Evolutionary conservation across 2,888 invertebrate species (phyloP).

Genomic region (Microplitis manilae): DNA sequence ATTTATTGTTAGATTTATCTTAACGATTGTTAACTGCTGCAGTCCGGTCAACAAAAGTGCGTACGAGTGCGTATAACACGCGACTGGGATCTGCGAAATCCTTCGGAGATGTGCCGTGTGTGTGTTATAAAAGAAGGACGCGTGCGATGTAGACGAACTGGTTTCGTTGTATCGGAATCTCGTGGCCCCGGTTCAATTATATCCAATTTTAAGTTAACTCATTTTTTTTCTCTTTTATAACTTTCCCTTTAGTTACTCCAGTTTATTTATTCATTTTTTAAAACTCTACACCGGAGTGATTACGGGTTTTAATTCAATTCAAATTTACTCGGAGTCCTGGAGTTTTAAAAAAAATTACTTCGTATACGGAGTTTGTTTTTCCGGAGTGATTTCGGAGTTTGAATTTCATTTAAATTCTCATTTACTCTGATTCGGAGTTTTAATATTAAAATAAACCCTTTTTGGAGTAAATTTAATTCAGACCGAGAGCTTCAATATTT

Average conservation of each 20-base stretch:
- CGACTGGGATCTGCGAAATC: conserved; percentile 20
- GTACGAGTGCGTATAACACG: conserved; percentile 25
- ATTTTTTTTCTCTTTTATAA: neutral
- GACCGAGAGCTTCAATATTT: no score
- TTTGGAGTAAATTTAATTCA: no score
- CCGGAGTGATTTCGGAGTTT: no score
- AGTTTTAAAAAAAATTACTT: no score
- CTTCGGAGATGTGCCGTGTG: conserved; percentile 2
- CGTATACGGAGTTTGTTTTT: no score
- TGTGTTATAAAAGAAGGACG: neutral
- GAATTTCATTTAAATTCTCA: no score
- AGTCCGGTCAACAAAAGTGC: conserved; percentile 13
- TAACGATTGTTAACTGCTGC: conserved; percentile 28
- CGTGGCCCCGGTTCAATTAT: conserved; percentile 39
- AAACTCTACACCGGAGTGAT: no score
- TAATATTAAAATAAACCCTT: no score
- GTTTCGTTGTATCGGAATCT: conserved; percentile 38
- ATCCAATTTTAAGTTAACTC: conserved; percentile 13
- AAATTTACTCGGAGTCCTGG: no score
- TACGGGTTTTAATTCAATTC: no score
- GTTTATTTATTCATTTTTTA: no score
- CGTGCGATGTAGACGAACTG: conserved; percentile 32
- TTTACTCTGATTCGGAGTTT: no score
- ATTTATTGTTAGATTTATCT: neutral
- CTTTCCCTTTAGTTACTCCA: neutral